These are phyloP conservation scores for Aratinga solstitialis DNA, from an alignment of 2,797 vertebrate species.

Conservation along the genomic window DNA sequence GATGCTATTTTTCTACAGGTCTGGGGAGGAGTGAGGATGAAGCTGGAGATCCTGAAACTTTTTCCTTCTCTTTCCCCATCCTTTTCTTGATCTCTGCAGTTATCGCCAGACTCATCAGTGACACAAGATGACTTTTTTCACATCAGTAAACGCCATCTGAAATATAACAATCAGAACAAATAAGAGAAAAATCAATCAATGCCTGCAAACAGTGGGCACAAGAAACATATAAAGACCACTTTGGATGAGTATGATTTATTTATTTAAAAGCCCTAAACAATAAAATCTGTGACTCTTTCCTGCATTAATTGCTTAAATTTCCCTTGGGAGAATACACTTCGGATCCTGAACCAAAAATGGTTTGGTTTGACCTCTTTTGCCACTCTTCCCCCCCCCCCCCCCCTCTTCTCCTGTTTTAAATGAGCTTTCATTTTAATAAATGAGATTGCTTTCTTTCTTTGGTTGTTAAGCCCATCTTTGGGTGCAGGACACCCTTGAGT, in stretches of 20 bases:
- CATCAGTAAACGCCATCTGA: constrained; percentile 73
- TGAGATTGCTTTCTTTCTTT: not conserved
- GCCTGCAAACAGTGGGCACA: constrained; percentile 47
- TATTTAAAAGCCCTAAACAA: constrained; percentile 5
- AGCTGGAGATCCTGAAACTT: not conserved
- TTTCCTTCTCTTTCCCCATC: not conserved
- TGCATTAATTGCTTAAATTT: constrained; percentile 40
- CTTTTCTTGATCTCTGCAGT: constrained; percentile 66
- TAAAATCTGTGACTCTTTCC: constrained; percentile 24
- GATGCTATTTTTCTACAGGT: not conserved
- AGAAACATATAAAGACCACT: not conserved
- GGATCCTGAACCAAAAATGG: not conserved
- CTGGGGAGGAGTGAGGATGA: not conserved
- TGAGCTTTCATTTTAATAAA: not conserved
- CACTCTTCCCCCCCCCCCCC: too few species aligned
- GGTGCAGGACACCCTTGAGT: not conserved
- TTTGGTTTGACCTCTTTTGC: not conserved
- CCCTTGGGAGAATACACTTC: not conserved
- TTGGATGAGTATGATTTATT: constrained; percentile 50
- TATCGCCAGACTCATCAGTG: constrained; percentile 75
- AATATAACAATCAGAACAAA: constrained; percentile 71
- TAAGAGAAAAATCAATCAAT: constrained; percentile 75
- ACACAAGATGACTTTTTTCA: constrained; percentile 73
- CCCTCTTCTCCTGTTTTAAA: not conserved
- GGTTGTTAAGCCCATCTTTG: not conserved